Evolutionary conservation across 30 jellyfish, hydroid and myxozoan species (phyloP), one percentile per base, ranked within the genome.

Genomic region (Hydra vulgaris): DNA sequence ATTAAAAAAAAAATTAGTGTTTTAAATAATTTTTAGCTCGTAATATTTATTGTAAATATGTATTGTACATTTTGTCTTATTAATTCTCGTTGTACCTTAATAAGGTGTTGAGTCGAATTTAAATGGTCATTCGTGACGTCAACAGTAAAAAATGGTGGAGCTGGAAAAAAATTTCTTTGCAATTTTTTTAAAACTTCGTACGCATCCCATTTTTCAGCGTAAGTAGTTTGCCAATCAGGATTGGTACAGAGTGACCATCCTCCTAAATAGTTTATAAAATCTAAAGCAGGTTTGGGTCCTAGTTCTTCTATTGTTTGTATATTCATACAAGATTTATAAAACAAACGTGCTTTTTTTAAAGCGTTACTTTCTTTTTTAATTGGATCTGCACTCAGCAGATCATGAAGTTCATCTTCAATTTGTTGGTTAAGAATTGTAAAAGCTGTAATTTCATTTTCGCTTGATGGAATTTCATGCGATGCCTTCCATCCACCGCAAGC

Each of bases 371-470:
- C 96, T 7, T 86, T 95, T 15, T 78, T 24, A 73, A 78, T 77
- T 68, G 92, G 88, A 20, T 87, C 89, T 26, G 85, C 90, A 25
- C 84, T 79, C 54, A 91, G 84, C 66, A 91, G 86, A 15, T 69
- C 71, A 26, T 86, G 93, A 61, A 91, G 78, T 1, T 88, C 91
- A 26, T 86, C 81, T 56, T 91, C 97, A 1, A 91, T 91, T 55
- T 80, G 80, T 79, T 86, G 86, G 21, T 95, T 91, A 7, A 91
- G 84, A 78, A 86, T 84, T 0, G 97, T 91, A 66, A 91, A 91
- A n/a, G 97, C 86, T 26, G 97, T 91, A 72, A 91, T 91, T 72
- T 91, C 97, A 79, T 91, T 91, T 74, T 91, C 97, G 78, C 97
- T 86, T 19, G 77, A 84, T 7, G 97, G 97, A 23, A 91, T 91